Conservation (phyloP, 1,140 invertebrate species). For the Metopolophium dirhodum region DNA sequence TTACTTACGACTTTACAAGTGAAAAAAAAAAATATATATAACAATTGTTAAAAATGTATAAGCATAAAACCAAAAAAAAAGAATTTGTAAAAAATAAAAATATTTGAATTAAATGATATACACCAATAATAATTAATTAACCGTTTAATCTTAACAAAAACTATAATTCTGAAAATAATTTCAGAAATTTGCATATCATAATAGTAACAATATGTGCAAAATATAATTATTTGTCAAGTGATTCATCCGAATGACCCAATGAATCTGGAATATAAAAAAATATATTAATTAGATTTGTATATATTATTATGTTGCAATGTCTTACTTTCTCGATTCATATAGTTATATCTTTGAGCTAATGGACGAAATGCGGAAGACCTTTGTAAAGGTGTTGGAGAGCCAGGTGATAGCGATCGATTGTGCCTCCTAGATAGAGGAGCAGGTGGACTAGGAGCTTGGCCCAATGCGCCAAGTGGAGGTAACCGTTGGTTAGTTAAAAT, state of each 20-base stretch:
- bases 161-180: slow-evolving; percentile 31
- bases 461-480: slow-evolving; percentile 49
- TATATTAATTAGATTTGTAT: neutral
- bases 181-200: neutral
- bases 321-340: slow-evolving; percentile 54
- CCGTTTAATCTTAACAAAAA: slow-evolving; percentile 5
- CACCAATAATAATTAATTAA: slow-evolving; percentile 20
- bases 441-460: slow-evolving; percentile 35
- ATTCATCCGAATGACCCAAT: slow-evolving; percentile 55
- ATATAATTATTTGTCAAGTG: slow-evolving; percentile 46
- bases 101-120: slow-evolving; percentile 27
- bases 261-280: slow-evolving; percentile 45
- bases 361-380: slow-evolving; percentile 51
- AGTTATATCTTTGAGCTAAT: slow-evolving; percentile 50
- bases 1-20: neutral
- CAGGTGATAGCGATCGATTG: slow-evolving; percentile 35
- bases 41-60: slow-evolving; percentile 21
- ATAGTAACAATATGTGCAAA: slow-evolving; percentile 31
- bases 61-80: neutral
- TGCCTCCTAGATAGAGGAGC: slow-evolving; percentile 14
- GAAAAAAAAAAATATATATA: neutral
- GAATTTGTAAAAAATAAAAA: neutral
- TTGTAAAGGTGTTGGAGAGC: slow-evolving; percentile 22
- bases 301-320: neutral
- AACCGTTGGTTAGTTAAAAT: slow-evolving; percentile 41